Evolutionary conservation across 2,888 invertebrate genomes (phyloP).

Genomic region (Liposcelis brunnea): DNA sequence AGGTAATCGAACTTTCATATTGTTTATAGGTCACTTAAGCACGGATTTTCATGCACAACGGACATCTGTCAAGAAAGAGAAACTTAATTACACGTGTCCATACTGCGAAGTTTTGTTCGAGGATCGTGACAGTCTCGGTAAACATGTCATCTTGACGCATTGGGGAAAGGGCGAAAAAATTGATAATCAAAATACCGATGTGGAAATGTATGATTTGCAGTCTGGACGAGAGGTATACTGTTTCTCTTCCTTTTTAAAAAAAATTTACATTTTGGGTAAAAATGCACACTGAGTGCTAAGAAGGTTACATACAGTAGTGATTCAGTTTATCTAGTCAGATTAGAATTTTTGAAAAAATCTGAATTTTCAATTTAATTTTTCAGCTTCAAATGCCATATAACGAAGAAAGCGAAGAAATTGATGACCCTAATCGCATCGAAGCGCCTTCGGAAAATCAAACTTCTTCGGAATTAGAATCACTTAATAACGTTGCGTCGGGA

Average conservation of each 20-base stretch:
- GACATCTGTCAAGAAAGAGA: neutral
- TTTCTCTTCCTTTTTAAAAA: slow-evolving; percentile 3
- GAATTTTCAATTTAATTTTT: neutral
- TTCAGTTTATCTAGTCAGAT: no score
- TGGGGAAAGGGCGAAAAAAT: neutral
- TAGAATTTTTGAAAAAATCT: no score
- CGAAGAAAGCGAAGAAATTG: no score
- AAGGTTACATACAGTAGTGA: neutral
- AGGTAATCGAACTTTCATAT: slow-evolving; percentile 33
- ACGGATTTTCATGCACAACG: neutral
- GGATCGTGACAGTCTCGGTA: neutral
- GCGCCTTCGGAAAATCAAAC: slow-evolving; percentile 25
- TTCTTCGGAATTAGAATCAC: slow-evolving; percentile 35
- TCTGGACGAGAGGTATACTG: no score
- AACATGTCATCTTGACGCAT: slow-evolving; percentile 1
- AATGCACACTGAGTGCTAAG: slow-evolving; percentile 16
- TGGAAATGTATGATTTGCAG: no score
- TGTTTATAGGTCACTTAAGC: neutral
- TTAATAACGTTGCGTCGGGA: slow-evolving; percentile 36
- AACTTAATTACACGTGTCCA: neutral
- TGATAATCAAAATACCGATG: no score
- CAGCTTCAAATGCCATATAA: slow-evolving; percentile 13
- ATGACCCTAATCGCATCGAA: no score
- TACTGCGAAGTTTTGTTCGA: slow-evolving; percentile 2
- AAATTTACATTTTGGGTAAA: slow-evolving; percentile 17